Evolutionary conservation across 2,797 vertebrate genomes (phyloP).

Genomic region (Phalloptychus januarius): DNA sequence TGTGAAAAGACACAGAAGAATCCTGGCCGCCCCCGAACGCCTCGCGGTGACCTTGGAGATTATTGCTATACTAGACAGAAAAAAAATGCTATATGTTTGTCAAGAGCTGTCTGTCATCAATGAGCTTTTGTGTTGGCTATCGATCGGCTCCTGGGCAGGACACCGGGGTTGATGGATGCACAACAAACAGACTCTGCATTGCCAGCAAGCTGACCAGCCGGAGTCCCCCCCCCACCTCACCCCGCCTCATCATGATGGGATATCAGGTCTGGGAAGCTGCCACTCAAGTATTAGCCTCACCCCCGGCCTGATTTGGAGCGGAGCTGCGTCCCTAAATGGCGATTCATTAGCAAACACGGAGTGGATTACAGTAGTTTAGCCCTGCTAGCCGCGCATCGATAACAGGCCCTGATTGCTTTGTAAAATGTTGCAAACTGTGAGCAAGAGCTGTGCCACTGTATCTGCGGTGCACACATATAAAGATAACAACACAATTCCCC

Average conservation of each 20-base stretch:
- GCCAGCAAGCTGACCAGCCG: slow-evolving; percentile 69
- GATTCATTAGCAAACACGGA: slow-evolving; percentile 73
- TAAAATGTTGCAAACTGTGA: slow-evolving; percentile 60
- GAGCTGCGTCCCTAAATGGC: slow-evolving; percentile 56
- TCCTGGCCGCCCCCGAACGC: slow-evolving; percentile 39
- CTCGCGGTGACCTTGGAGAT: slow-evolving; percentile 78
- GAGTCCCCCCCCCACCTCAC: not conserved
- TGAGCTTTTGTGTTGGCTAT: slow-evolving; percentile 81
- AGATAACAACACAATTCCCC: slow-evolving; percentile 76
- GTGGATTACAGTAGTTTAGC: slow-evolving; percentile 73
- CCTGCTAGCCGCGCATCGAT: slow-evolving; percentile 56
- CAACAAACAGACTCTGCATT: slow-evolving; percentile 79
- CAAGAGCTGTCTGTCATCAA: slow-evolving; percentile 81
- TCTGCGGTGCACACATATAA: slow-evolving; percentile 65
- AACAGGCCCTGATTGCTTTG: slow-evolving; percentile 69
- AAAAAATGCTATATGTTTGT: slow-evolving; percentile 81
- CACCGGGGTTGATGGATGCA: slow-evolving; percentile 77
- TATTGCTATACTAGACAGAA: slow-evolving; percentile 82
- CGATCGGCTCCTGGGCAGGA: slow-evolving; percentile 73
- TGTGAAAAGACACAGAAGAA: slow-evolving; percentile 36
- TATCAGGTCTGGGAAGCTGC: slow-evolving; percentile 57
- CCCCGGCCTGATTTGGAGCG: slow-evolving; percentile 20
- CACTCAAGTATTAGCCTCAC: slow-evolving; percentile 29
- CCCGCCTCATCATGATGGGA: slow-evolving; percentile 55
- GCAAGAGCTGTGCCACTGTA: slow-evolving; percentile 49